Base-by-base conservation (phyloP, 2,888 invertebrate genomes). In the Stramonita haemastoma region DNA sequence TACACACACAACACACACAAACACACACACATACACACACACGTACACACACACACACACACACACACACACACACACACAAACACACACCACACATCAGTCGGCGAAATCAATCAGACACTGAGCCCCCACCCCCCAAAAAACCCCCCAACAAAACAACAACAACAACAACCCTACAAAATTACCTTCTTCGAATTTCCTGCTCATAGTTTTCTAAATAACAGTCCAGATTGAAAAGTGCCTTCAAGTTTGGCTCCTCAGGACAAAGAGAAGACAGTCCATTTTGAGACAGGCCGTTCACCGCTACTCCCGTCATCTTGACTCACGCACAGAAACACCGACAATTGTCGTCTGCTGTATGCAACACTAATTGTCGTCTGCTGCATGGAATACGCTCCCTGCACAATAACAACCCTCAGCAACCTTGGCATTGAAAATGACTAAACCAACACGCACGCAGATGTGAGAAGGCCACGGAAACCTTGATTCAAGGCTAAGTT, bases 111-210 rank as follows among this genome's bases (percentile, higher is more conserved):
- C 22, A 22, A 8, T 19, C 26, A 19, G 22, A 19, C 17, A 57
- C 17, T 57, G 15, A 13, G 15, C 17, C 17, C 57, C 8, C 17
- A 13, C 8, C 57, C 17, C 17, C 57, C 17, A 57, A 57, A 8
- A 57, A 13, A 57, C 11, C 57, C 11, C 8, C 8, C 8, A 19
- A 70, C 11, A 77, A 29, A 34, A 1, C 34, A 81, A 81, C 34
- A 34, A 22, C 4, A 34, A 6, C 11, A 36, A 0, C 5, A 36
- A 36, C 36, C 19, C n/a, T 17, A 36, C 11, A 13, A 0, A 57
- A 15, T 86, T 96, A 99, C 98, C 99, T 98, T 96, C 98, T 97
- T 89, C 98, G 97, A 93, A 99, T 98, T 97, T 99, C 99, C 90
- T 97, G 97, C 96, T 98, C 98, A 95, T 98, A 98, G 0, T 97